A percentile compares a stretch with the other conserved stretches of the same genome.
Evolutionary conservation across 2,888 invertebrate genomes (phyloP).

Genomic region (Criorhina ranunculi): DNA sequence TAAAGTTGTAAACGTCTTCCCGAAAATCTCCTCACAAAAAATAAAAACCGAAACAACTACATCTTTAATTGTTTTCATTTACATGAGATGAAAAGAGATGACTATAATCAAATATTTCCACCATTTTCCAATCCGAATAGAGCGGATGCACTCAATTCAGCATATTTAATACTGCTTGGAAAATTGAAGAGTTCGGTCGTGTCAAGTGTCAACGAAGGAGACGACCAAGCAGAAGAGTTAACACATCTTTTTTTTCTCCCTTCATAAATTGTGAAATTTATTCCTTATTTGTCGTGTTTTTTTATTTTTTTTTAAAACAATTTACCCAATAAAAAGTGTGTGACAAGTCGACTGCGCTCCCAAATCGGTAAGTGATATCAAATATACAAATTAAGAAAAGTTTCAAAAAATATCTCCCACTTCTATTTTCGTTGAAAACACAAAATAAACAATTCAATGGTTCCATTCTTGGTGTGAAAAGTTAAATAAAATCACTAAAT

Average conservation of each 20-base stretch:
- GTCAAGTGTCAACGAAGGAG: conserved; percentile 65
- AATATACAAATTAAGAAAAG: conserved; percentile 12
- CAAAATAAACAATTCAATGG: conserved; percentile 7
- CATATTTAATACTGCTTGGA: conserved; percentile 71
- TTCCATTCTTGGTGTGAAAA: background rate
- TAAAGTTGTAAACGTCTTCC: conserved; percentile 27
- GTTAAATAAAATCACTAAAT: conserved; percentile 11
- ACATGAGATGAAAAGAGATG: conserved; percentile 22
- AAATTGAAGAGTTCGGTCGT: conserved; percentile 73
- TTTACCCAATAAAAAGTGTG: conserved; percentile 24
- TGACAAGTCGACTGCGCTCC: conserved; percentile 39
- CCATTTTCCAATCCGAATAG: conserved; percentile 66
- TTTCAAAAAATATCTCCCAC: background rate
- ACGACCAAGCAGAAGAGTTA: conserved; percentile 50
- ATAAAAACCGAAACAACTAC: background rate
- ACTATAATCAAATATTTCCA: conserved; percentile 29
- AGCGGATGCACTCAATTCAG: conserved; percentile 47
- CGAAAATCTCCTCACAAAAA: background rate
- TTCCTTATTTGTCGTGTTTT: conserved; percentile 45
- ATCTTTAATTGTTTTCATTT: background rate
- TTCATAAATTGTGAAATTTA: conserved; percentile 31
- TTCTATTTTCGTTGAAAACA: background rate
- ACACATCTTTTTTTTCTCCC: conserved; percentile 23
- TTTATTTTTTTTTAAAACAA: conserved; percentile 1
- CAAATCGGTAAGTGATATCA: conserved; percentile 53